Base-by-base conservation (phyloP, 2,113 vertebrate species). In the Sinocyclocheilus rhinocerous region DNA sequence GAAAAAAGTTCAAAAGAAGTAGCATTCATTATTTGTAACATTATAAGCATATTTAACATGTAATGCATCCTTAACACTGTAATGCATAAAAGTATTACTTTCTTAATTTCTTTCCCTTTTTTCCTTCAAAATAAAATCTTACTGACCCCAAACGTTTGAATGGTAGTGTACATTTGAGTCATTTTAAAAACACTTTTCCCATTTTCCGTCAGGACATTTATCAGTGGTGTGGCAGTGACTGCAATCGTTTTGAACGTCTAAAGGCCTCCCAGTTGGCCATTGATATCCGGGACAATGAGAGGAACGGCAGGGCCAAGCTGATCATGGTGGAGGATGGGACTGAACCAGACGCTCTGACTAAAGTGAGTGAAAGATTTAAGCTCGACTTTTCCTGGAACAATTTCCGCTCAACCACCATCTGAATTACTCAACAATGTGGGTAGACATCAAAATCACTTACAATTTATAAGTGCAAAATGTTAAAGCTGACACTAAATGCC, bases 151-250 rank as follows among this genome's bases (percentile, higher is more conserved):
- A 11, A 22, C 36, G n/a, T 73, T n/a, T 73, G 20, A n/a, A 72
- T 42, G 9, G 36, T 42, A 12, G 9, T 72, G 20, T 11, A 42
- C 20, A 72, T 39, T 42, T 42, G 18, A 72, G 33, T 42, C 52
- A 12, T 59, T 80, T 61, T 39, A 36, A 61, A 67, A 22, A 73
- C 10, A 70, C 4, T 6, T 73, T 15, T 48, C 39, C 24, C 3
- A 15, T 65, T 24, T 55, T 69, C 77, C 24, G 82, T 52, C 90
- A 96, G 95, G 78, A 94, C 0, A 82, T 96, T 52, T 95, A 93
- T 87, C 94, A 94, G 89, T 96, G 95, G 95, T 94, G 92, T 3
- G 95, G 95, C 87, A 93, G 91, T 6, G 92, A 94, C 65, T 94
- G 94, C 72, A 95, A 95, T 89, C 90, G 87, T 0, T 94, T 91